These are phyloP conservation scores for Datnioides undecimradiatus DNA, from an alignment of 2,113 vertebrate genomes.

Conservation along the genomic window DNA sequence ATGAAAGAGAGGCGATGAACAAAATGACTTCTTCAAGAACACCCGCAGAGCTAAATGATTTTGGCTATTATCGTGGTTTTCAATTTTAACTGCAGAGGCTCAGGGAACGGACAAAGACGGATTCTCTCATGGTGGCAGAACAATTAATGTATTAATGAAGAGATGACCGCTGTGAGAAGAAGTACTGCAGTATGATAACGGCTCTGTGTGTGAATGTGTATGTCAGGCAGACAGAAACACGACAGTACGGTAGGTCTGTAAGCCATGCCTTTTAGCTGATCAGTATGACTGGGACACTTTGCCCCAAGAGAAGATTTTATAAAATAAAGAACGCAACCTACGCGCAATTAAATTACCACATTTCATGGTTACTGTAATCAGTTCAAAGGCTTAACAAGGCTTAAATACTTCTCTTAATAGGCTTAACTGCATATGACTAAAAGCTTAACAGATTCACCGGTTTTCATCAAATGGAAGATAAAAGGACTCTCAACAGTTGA, in stretches of 20 bases:
- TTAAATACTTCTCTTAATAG: slow-evolving; percentile 57
- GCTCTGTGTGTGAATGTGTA: neutral
- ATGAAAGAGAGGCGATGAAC: slow-evolving; percentile 49
- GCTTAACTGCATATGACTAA: slow-evolving; percentile 56
- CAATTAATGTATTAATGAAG: slow-evolving; percentile 52
- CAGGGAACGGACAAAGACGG: slow-evolving; percentile 18
- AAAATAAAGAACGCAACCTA: slow-evolving; percentile 29
- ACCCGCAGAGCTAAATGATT: slow-evolving; percentile 66
- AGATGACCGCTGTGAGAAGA: slow-evolving; percentile 36
- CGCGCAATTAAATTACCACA: slow-evolving; percentile 36
- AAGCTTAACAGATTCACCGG: slow-evolving; percentile 53
- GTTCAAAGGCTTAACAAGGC: slow-evolving; percentile 57
- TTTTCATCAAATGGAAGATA: slow-evolving; percentile 41
- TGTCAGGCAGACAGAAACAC: neutral
- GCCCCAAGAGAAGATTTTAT: slow-evolving; percentile 3
- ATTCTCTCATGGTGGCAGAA: slow-evolving; percentile 30
- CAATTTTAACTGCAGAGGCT: slow-evolving; percentile 63
- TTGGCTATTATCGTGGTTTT: slow-evolving; percentile 65
- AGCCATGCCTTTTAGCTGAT: slow-evolving; percentile 4
- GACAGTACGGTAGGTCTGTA: neutral
- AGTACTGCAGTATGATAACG: slow-evolving; percentile 6
- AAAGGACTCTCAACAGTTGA: slow-evolving; percentile 20
- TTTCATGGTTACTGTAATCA: slow-evolving; percentile 61
- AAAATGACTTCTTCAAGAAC: slow-evolving; percentile 29
- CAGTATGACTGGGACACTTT: slow-evolving; percentile 13